Conservation (phyloP, 2,113 vertebrate species). For the Corythornis vintsioides region DNA sequence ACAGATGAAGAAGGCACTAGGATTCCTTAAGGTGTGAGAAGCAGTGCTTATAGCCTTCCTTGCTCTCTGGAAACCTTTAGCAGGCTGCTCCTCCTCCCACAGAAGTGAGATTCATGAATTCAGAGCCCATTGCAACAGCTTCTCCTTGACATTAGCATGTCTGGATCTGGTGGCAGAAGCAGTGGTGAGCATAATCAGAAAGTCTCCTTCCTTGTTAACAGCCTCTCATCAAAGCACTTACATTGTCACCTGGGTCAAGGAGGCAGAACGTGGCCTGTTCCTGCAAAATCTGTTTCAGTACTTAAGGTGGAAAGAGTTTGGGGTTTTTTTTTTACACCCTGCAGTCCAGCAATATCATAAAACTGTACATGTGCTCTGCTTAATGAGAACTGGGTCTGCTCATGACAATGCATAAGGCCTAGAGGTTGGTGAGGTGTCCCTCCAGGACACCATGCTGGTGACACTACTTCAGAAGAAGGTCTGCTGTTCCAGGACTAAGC, state of each 20-base stretch:
- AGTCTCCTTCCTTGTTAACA: neutral
- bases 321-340: neutral
- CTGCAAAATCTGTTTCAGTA: neutral
- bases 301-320: neutral
- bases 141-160: neutral
- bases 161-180: neutral
- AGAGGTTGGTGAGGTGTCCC: neutral
- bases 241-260: neutral
- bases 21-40: neutral
- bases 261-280: neutral
- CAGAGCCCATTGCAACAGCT: neutral
- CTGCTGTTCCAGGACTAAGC: neutral
- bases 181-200: neutral
- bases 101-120: slow-evolving; percentile 3
- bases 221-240: neutral
- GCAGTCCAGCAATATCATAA: neutral
- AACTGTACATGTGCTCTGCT: rapidly evolving
- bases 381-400: neutral
- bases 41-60: neutral
- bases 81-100: neutral
- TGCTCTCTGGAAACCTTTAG: neutral
- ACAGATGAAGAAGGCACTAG: neutral
- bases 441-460: neutral
- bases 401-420: rapidly evolving
- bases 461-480: neutral